Base-by-base conservation (phyloP, 2,888 invertebrate species). In the Dinocampus coccinellae region DNA sequence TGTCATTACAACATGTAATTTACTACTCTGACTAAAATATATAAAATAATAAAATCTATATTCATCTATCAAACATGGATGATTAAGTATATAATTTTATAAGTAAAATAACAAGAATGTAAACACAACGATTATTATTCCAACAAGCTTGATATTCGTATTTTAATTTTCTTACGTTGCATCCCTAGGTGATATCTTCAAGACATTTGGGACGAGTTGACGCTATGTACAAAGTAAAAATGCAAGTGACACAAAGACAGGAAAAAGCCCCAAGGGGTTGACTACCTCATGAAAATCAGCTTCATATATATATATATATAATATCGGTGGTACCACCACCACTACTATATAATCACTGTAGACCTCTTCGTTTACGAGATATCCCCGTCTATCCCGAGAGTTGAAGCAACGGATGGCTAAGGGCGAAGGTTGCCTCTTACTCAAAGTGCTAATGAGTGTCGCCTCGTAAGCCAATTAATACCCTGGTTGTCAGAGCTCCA, bases 401-500 rank as follows among this genome's bases (percentile, higher is more conserved):
- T 69, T 67, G 69, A 53, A 34, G 58, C 58, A 53, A 29, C 29
- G 42, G 47, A 47, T 24, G 26, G 24, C 22, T 39, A 65, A 53
- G 69, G 52, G 57, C 72, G 63, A 69, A 67, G 73, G 75, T 73
- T 74, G 76, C 81, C 81, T 82, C 81, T 81, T 79, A 81, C 84
- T 85, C 84, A 85, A 86, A 86, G 87, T 87, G 87, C 87, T 87
- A 87, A 87, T 87, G 87, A 87, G 86, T 84, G 87, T 87, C 87
- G 85, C 86, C 86, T 84, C 86, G 86, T 87, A 87, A 87, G 86
- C 87, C 87, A 87, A 87, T 87, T 87, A 87, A 87, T 88, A 86
- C 86, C 83, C 79, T 78, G 69, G 73, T 60, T 71, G 55, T 36
- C 65, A 70, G 60, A 70, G 47, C 70, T 58, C 65, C 16, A 42